Evolutionary conservation across 2,113 vertebrate species (phyloP).

Genomic region (Orycteropus afer): DNA sequence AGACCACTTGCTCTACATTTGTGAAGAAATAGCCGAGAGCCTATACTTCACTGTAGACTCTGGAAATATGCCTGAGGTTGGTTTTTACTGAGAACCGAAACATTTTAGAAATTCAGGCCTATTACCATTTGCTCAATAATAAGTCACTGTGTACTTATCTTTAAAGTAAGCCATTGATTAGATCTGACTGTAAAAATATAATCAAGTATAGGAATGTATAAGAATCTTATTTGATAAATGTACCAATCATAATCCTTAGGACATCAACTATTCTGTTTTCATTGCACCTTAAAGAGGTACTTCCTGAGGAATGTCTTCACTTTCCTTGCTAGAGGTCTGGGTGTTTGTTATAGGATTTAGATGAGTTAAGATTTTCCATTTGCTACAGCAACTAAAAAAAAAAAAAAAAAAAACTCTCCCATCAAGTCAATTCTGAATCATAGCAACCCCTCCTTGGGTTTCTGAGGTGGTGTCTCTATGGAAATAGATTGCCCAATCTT

Average conservation of each 20-base stretch:
- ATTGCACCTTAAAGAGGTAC: not conserved
- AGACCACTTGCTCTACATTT: not conserved
- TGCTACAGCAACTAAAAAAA: not conserved
- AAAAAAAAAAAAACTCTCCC: too few relatives aligned
- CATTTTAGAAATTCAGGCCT: slow-evolving; percentile 29
- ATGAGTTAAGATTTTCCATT: slow-evolving; percentile 25
- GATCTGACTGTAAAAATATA: not conserved
- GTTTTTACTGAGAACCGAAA: not conserved
- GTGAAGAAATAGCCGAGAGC: not conserved
- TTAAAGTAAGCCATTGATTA: not conserved
- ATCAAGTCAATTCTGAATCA: too few relatives aligned
- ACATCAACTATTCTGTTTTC: not conserved
- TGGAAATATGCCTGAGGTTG: not conserved
- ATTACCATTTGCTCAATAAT: not conserved
- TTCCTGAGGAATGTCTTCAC: not conserved
- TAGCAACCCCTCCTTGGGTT: too few relatives aligned
- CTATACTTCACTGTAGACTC: not conserved
- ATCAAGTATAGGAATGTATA: slow-evolving; percentile 2
- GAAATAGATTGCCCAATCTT: too few relatives aligned
- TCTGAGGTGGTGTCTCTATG: too few relatives aligned
- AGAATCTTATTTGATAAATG: not conserved
- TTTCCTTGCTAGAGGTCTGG: not conserved
- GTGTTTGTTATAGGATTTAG: slow-evolving; percentile 18
- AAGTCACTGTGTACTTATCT: not conserved
- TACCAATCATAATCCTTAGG: not conserved